Evolutionary conservation across 2,888 invertebrate species (phyloP), one percentile per base, ranked within the genome.

Genomic region (Chymomyza procnemis): DNA sequence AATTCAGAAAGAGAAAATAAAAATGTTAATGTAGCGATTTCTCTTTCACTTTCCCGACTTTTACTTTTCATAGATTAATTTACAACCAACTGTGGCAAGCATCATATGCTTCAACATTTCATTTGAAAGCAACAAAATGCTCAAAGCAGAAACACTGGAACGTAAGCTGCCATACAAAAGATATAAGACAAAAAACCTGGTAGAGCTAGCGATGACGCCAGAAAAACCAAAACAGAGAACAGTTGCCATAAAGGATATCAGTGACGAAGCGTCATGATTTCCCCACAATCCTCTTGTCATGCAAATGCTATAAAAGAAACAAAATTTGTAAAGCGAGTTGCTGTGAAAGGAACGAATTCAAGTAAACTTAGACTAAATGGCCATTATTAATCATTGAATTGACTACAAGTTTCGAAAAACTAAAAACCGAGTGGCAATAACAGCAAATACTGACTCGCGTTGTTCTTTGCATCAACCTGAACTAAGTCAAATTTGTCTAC

Each of bases 61-160:
- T 78, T 72, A 69, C 80, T 78, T 78, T 77, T 69, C 71, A 74
- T 77, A 78, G 71, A 74, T 78, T 78, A 64, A 78, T 77, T 78
- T 78, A 72, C 64, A 18, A 12, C 54, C 54, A 54, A 50, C 16
- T 50, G 48, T 16, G 8, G 48, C 48, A 14, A 8, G 34, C 34
- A 50, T n/a, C 16, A 56, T 41, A 30, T 63, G 56, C 46, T 58
- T 58, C 61, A 46, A 66, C 69, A 76, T 61, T 65, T 68, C 66
- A 64, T 67, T 65, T 69, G 73, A 79, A 61, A 71, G 69, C 67
- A 66, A 67, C 67, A 52, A 69, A 34, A 34, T 12, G 67, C 69
- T 58, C 58, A 70, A 78, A 74, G 76, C 68, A 71, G 65, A 73
- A 78, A 66, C 67, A 67, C 70, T 48, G 67, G 61, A 66, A 46